A percentile compares a stretch with the other conserved stretches of the same genome.
Conservation (phyloP, 2,797 vertebrate genomes). For the Eulemur mongoz region DNA sequence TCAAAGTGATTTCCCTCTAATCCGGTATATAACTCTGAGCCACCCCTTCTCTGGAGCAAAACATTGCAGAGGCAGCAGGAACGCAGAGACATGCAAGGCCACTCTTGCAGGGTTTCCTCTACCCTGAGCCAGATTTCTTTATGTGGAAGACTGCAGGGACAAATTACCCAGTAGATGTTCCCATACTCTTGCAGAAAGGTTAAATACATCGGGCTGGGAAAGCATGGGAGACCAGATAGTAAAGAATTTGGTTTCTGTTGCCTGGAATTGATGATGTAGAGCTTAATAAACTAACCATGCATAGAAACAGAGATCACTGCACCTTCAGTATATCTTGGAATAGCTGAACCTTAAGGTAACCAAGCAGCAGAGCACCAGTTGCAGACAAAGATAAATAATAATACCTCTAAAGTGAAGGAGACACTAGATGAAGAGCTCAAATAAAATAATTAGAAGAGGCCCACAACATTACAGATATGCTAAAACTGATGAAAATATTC, state of each 20-base stretch:
- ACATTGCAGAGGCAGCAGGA: background rate
- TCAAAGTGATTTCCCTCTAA: background rate
- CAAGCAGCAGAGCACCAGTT: background rate
- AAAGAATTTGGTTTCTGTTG: background rate
- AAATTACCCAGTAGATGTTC: background rate
- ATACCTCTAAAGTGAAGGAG: background rate
- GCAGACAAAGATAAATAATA: background rate
- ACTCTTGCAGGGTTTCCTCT: background rate
- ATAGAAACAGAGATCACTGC: background rate
- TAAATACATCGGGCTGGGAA: background rate
- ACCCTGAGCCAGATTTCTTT: too few relatives aligned
- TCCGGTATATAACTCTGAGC: background rate
- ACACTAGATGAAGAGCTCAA: background rate
- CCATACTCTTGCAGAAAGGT: background rate
- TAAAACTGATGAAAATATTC: background rate
- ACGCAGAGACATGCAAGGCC: accelerated
- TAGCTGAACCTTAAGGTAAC: background rate
- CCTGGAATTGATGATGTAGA: background rate
- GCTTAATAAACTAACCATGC: background rate
- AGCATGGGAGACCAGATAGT: background rate
- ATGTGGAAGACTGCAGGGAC: background rate
- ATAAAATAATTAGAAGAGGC: background rate
- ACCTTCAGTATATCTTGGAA: background rate
- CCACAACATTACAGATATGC: accelerated
- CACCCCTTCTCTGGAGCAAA: background rate